phyloP scores from a whole-genome alignment of 2,888 invertebrate genomes.

The Sminthurinus aureus region DNA sequence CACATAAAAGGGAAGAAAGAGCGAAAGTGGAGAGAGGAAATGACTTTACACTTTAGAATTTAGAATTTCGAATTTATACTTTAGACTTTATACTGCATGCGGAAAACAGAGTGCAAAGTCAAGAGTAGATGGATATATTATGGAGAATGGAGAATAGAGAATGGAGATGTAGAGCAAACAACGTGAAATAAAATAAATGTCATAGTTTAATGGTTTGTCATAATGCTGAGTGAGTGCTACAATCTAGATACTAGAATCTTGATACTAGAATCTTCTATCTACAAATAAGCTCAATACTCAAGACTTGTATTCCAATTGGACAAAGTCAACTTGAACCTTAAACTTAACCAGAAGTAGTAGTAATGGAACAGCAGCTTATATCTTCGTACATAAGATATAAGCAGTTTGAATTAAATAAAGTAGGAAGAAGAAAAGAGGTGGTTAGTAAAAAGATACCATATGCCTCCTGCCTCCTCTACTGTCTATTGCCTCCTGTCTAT shows the following conservation, averaged over 20 bases:
- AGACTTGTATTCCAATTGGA: too few species aligned
- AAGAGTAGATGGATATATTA: neutral
- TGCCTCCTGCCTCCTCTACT: neutral
- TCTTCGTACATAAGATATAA: neutral
- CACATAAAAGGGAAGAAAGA: too few species aligned
- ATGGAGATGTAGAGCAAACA: slow-evolving; percentile 9
- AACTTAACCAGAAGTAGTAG: too few species aligned
- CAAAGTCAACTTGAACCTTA: slow-evolving; percentile 21
- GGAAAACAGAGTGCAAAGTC: too few species aligned
- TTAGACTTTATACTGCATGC: neutral
- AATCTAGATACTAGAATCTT: neutral
- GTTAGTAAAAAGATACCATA: too few species aligned
- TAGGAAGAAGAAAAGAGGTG: neutral
- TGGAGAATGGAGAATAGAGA: neutral
- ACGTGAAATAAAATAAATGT: slow-evolving; percentile 30
- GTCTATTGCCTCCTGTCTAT: neutral
- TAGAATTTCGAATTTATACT: too few species aligned
- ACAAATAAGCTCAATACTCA: neutral
- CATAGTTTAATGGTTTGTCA: slow-evolving; percentile 34
- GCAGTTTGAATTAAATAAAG: neutral
- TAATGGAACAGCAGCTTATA: neutral
- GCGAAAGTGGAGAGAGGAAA: too few species aligned
- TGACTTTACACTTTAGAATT: too few species aligned
- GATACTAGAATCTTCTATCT: too few species aligned
- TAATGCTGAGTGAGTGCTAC: slow-evolving; percentile 27